phyloP scores from a whole-genome alignment of 2,797 vertebrate genomes.

The Margarornis squamiger region DNA sequence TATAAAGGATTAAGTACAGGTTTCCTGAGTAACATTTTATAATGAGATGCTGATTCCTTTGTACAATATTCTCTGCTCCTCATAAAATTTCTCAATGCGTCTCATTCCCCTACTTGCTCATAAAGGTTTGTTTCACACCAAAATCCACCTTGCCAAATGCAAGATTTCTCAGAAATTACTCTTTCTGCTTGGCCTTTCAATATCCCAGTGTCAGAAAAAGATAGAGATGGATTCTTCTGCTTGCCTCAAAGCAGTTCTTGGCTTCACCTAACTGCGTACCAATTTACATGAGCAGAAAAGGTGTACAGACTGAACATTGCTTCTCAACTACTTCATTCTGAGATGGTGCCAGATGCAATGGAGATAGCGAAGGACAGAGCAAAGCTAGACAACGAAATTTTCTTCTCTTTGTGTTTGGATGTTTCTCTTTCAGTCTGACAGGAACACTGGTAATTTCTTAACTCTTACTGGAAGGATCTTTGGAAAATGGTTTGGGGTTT shows the following conservation, averaged over 20 bases:
- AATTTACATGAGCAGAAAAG: slow-evolving; percentile 9
- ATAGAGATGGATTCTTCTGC: not conserved
- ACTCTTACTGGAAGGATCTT: not conserved
- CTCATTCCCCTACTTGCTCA: not conserved
- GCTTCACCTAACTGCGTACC: not conserved
- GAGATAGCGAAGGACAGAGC: not conserved
- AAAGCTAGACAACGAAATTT: not conserved
- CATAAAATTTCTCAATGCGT: not conserved
- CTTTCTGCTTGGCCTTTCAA: not conserved
- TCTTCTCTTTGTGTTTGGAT: not conserved
- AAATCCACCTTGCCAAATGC: not conserved
- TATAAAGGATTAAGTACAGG: slow-evolving; percentile 17
- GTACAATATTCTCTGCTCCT: not conserved
- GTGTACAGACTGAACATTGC: not conserved
- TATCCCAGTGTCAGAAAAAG: not conserved
- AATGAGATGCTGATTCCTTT: slow-evolving; percentile 26
- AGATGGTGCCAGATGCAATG: not conserved
- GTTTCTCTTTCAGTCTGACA: not conserved
- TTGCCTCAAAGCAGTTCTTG: not conserved
- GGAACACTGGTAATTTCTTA: not conserved
- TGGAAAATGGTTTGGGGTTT: not conserved
- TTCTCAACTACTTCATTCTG: not conserved
- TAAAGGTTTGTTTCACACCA: slow-evolving; percentile 8
- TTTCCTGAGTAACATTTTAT: slow-evolving; percentile 41
- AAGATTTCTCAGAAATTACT: not conserved